Conservation (phyloP, 2,113 vertebrate genomes). For the Paramormyrops kingsleyae region DNA sequence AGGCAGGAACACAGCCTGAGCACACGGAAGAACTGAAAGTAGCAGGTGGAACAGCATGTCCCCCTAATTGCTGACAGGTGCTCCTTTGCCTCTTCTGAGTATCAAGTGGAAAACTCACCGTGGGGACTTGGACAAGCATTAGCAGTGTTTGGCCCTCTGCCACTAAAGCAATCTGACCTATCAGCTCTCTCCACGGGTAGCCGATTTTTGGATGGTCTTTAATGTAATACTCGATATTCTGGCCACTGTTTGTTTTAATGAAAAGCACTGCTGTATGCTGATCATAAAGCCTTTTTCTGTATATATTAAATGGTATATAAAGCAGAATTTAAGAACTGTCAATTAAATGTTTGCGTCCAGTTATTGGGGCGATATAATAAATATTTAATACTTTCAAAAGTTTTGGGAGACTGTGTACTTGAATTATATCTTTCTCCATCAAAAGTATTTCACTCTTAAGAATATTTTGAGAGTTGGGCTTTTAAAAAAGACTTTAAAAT, state of each 20-base stretch:
- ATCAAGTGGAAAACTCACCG: conserved; percentile 23
- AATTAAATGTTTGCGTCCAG: background rate
- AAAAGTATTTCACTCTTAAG: background rate
- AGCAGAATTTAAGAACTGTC: background rate
- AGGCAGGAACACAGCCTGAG: conserved; percentile 18
- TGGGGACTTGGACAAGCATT: conserved; percentile 4
- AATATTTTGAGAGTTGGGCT: background rate
- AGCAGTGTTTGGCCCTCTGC: background rate
- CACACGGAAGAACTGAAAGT: conserved; percentile 20
- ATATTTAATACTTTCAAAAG: background rate
- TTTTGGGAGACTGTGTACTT: background rate
- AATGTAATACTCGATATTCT: background rate
- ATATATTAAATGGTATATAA: background rate
- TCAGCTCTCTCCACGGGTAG: too few relatives aligned
- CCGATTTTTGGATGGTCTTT: background rate
- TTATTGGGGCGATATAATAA: background rate
- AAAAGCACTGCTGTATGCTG: background rate
- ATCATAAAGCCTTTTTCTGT: background rate
- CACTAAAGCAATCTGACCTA: background rate
- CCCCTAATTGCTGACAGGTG: conserved; percentile 49
- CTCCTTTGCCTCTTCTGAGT: conserved; percentile 15
- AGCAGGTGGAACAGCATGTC: conserved; percentile 48
- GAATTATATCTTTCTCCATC: background rate
- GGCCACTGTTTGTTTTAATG: background rate
- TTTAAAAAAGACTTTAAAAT: background rate